Percentiles rank a stretch among this genome's conserved stretches.
phyloP scores from a whole-genome alignment of 2,113 vertebrate genomes.

The Solenodon paradoxus region DNA sequence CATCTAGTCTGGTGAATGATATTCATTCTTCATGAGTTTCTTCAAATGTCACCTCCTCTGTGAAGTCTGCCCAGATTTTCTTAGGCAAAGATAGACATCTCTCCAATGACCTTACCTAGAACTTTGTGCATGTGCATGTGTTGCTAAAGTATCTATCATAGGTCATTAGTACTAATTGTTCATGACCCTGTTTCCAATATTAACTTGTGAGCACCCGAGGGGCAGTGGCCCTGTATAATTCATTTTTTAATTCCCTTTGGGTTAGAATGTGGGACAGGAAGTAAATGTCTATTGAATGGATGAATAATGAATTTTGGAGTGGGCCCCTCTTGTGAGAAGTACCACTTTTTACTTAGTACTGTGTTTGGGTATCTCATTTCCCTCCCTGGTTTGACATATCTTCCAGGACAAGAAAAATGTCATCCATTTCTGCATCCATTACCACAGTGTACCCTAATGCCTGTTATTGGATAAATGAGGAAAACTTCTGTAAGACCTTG shows the following conservation, averaged over 20 bases:
- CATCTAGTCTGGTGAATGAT: constrained; percentile 6
- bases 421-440: background rate
- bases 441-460: background rate
- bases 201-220: background rate
- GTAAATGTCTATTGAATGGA: background rate
- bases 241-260: background rate
- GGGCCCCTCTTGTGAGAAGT: background rate
- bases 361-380: background rate
- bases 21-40: background rate
- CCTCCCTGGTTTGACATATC: background rate
- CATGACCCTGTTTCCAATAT: background rate
- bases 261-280: background rate
- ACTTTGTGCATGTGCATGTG: background rate
- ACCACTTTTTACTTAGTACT: background rate
- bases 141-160: background rate
- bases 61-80: constrained; percentile 17
- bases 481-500: background rate
- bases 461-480: background rate
- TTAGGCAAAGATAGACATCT: background rate
- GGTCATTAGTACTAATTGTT: background rate
- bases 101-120: background rate
- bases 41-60: background rate
- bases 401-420: background rate
- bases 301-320: background rate
- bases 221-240: background rate